These are phyloP conservation scores for Drosophila paranaensis DNA, from an alignment of 2,888 invertebrate species.

Conservation along the genomic window DNA sequence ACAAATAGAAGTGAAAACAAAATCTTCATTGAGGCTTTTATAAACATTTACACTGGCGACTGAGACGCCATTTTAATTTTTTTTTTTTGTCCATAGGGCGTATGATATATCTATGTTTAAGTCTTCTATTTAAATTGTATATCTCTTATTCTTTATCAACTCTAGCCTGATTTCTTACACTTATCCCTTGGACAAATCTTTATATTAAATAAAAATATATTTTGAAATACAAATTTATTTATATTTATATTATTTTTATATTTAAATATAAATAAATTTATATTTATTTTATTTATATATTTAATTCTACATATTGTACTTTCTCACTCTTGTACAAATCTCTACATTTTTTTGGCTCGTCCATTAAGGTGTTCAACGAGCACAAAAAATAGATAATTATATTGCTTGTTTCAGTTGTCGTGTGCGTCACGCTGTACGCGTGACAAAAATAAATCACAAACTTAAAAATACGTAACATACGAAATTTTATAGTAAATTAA, in stretches of 20 bases:
- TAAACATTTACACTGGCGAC: slow-evolving; percentile 16
- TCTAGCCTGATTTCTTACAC: background rate
- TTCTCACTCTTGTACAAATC: slow-evolving; percentile 1
- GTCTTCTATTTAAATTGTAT: no score
- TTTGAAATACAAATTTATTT: background rate
- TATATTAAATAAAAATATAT: background rate
- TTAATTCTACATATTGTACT: background rate
- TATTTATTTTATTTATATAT: background rate
- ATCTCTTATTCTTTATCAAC: background rate
- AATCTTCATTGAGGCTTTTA: slow-evolving; percentile 51
- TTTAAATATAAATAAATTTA: background rate
- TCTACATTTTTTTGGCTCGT: slow-evolving; percentile 8
- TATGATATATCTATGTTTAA: background rate
- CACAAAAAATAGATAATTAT: slow-evolving; percentile 21
- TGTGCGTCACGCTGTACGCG: slow-evolving; percentile 59
- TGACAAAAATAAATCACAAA: slow-evolving; percentile 76
- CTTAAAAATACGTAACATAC: slow-evolving; percentile 63
- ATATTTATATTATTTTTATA: background rate
- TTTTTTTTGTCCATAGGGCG: slow-evolving; percentile 40
- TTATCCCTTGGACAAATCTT: background rate
- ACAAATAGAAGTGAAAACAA: slow-evolving; percentile 52
- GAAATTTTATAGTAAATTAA: slow-evolving; percentile 67
- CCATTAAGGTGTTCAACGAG: slow-evolving; percentile 33
- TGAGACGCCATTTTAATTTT: slow-evolving; percentile 37
- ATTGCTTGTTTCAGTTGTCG: slow-evolving; percentile 24